Evolutionary conservation across 2,113 vertebrate genomes (phyloP), one percentile per base, ranked within the genome.

Genomic region (Tapirus terrestris): DNA sequence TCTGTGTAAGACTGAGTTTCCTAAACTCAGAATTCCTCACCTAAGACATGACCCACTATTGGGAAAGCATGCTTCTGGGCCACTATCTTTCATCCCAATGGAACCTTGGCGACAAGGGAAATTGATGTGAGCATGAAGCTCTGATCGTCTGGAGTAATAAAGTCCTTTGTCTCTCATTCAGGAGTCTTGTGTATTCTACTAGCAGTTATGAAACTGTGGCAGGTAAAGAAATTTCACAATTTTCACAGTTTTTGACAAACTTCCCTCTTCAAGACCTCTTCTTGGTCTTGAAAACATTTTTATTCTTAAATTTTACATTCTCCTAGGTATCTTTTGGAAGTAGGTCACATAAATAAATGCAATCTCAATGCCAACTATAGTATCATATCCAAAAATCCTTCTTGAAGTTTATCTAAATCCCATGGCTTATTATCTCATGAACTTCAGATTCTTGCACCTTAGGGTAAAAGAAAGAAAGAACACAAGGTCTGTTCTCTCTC

Each of bases 301-400:
- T 56, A 53, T 25, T 72, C 25, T 31, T 29, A 18, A 53, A n/a
- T 20, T 79, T 75, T 81, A 72, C 2, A 67, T 79, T 31, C 11
- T 80, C 27, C 3, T 13, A 68, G 33, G 20, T 81, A 43, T 75
- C 58, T 81, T 76, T 67, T n/a, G 20, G 80, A 92, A 93, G 20
- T 86, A 92, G 73, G 31, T 76, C 51, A 63, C 39, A 73, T 86
- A 93, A 92, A 70, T 72, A 96, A 86, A 95, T 67, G 8, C 29
- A 51, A 43, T 72, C n/a, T 79, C 75, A 65, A 25, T 83, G 76
- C 17, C 70, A 83, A 77, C 36, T 77, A 0, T 60, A 82, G 36
- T 25, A 36, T 12, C 14, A 63, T 90, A 65, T 58, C 45, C 8
- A 51, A 48, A 93, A 88, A 43, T 51, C 17, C 48, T 89, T 60